These are phyloP conservation scores for Falco columbarius DNA, from an alignment of 2,797 vertebrate species.

Conservation along the genomic window DNA sequence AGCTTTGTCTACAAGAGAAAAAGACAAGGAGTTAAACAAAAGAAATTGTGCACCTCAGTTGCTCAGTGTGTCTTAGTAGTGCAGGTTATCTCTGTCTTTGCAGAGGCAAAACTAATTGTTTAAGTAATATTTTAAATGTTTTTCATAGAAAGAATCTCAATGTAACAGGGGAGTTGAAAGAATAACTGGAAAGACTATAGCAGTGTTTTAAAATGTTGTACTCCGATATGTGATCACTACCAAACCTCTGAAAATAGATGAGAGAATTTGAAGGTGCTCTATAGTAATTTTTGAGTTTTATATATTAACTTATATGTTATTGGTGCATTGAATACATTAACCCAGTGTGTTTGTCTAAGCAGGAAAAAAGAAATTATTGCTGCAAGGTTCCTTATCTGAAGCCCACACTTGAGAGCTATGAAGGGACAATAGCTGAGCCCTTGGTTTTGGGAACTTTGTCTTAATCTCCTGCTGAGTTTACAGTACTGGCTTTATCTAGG, in stretches of 20 bases:
- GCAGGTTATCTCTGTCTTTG: neutral
- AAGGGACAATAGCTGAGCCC: constrained; percentile 35
- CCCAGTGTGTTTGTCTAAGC: neutral
- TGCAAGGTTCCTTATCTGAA: constrained; percentile 34
- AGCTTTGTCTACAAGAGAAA: neutral
- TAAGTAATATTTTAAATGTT: neutral
- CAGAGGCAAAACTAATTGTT: neutral
- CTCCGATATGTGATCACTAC: neutral
- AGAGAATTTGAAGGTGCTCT: neutral
- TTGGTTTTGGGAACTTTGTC: constrained; percentile 36
- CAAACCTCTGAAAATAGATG: neutral
- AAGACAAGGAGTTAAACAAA: neutral
- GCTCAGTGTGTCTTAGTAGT: neutral
- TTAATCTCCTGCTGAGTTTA: constrained; percentile 60
- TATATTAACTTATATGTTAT: neutral
- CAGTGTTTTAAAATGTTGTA: neutral
- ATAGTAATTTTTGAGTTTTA: neutral
- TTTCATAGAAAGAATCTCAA: neutral
- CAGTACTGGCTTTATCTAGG: constrained; percentile 51
- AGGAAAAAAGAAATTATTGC: constrained; percentile 32
- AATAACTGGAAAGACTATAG: neutral
- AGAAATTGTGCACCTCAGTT: neutral
- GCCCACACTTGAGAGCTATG: constrained; percentile 4
- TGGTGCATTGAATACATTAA: neutral
- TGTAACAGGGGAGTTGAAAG: neutral